Base-by-base conservation (phyloP, 1,140 invertebrate species). In the Drosophila rhopaloa region DNA sequence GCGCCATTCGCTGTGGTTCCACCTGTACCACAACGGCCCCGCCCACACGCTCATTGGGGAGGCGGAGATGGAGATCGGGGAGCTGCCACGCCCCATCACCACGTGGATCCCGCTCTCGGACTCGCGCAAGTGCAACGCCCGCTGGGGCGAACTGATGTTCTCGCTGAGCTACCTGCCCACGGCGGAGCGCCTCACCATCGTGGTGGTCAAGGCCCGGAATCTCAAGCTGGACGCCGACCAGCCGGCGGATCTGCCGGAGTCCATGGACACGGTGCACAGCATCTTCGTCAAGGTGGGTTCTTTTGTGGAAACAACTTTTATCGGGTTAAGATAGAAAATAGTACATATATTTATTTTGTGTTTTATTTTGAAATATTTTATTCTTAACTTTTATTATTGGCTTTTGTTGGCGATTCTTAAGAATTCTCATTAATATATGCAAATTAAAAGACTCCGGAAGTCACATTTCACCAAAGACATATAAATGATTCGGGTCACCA, bases 131-230 rank as follows among this genome's bases (percentile, higher is more conserved):
- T 94, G 94, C 51, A 94, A 94, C 70, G 94, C 95, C 11, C 94
- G 94, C 53, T 93, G 95, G 41, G 96, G 96, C 1, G 96, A 97
- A 90, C 88, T 97, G 43, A 96, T 97, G 96, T 95, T 97, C 79
- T 97, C 97, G 0, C 92, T 97, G 1, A 96, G 95, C 71, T 97
- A 97, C 88, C 93, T 97, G 67, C 95, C 96, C 6, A 96, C 96
- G 44, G 96, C 96, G 32, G 96, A 97, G 79, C 94, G 96, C 47
- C 94, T 97, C 2, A 97, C 96, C 0, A 95, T 97, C 4, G 96
- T 97, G 13, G 94, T 97, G 9, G 95, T 97, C 24, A 96, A 97
- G 86, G 96, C 96, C 1, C 94, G 96, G 48, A 97, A 97, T 92
- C 92, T 97, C 3, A 95, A 95, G 37, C 83, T 93, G 51, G 86